Evolutionary conservation across 2,888 invertebrate genomes (phyloP), one percentile per base, ranked within the genome.

Genomic region (Chouioia cunea): DNA sequence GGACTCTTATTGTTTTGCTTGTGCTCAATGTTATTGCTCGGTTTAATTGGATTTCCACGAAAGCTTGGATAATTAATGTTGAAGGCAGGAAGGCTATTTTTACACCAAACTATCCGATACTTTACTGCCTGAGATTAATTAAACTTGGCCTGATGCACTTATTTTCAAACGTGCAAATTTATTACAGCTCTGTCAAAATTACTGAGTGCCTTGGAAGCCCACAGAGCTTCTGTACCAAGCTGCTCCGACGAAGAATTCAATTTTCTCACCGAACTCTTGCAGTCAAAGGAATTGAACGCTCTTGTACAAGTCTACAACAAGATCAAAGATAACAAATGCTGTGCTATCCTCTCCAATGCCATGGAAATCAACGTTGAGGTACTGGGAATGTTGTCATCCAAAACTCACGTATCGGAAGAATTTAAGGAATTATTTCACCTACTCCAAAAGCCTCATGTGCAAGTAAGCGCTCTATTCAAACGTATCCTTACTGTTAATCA

Each of bases 251-350:
- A 95, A 86, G 96, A 96, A 87, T 90, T 95, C 74, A 92, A 92
- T 57, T 96, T 96, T 83, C 88, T 96, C 14, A 93, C 92, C 86
- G 93, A 93, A 76, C 87, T 96, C 60, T 87, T 97, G 59, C 93
- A 93, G 84, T 95, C 95, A 6, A 94, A 93, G 85, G 94, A 96
- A 83, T 89, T 97, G 1, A 93, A 96, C 87, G 96, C 96, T 44
- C 88, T 97, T 77, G 95, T 96, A 36, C 94, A 95, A 87, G 95
- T 96, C 72, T 96, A 96, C 85, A 95, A 95, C 83, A 94, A 94
- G 86, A 95, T 95, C 65, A 92, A 93, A 80, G 94, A 94, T 88
- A 94, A 95, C 79, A 92, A 93, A 79, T 91, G 94, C 81, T 93
- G 92, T 80, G 95, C 96, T 0, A 88, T 94, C 59, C 88, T 96